Percentiles rank a stretch among this genome's conserved stretches.
Evolutionary conservation across 2,113 vertebrate species (phyloP).

Genomic region (Dryoscopus gambensis): DNA sequence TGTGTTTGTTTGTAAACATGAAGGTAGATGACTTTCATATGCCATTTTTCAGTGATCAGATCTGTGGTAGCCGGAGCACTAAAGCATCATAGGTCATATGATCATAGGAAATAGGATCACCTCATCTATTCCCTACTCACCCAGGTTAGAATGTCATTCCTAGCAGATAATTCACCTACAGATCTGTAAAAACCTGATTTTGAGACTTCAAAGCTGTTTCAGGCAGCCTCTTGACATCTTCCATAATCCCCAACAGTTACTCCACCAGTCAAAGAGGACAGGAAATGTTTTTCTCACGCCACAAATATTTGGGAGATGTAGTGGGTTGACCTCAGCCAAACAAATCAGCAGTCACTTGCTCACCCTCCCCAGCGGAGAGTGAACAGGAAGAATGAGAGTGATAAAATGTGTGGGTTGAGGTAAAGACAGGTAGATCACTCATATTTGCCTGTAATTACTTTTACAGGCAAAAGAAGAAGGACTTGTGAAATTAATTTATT

Average conservation of each 20-base stretch:
- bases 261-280: neutral
- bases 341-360: neutral
- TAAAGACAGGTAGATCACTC: neutral
- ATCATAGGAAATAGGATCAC: neutral
- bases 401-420: neutral
- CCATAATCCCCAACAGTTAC: neutral
- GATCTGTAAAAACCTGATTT: neutral
- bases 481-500: neutral
- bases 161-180: accelerated
- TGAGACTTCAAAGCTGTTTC: neutral
- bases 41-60: neutral
- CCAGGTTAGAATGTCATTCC: neutral
- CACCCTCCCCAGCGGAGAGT: neutral
- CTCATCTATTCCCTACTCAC: neutral
- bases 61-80: neutral
- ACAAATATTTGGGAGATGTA: neutral
- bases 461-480: neutral
- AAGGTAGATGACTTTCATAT: neutral
- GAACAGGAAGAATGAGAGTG: neutral
- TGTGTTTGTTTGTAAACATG: neutral
- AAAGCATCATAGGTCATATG: neutral
- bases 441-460: neutral
- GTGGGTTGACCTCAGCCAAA: neutral
- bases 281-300: neutral
- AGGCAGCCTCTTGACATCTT: neutral